A percentile compares a stretch with the other conserved stretches of the same genome.
phyloP scores from a whole-genome alignment of 2,888 invertebrate genomes.

The Tromatobia lineatoria region DNA sequence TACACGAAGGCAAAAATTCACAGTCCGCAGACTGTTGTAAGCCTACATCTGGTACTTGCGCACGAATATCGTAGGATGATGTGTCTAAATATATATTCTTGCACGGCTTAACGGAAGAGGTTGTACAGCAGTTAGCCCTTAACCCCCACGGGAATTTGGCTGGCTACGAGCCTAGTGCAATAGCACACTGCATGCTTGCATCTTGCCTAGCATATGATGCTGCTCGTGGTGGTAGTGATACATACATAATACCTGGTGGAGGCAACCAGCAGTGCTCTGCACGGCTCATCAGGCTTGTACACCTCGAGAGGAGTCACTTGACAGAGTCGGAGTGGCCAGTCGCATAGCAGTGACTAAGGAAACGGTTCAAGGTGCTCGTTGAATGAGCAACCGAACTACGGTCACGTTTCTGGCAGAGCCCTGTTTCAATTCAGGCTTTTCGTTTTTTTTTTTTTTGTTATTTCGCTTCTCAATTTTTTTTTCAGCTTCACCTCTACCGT shows the following conservation, averaged over 20 bases:
- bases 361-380: slow-evolving; percentile 37
- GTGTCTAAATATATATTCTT: slow-evolving; percentile 58
- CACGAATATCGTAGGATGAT: slow-evolving; percentile 47
- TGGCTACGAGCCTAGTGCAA: slow-evolving; percentile 25
- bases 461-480: not conserved
- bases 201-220: slow-evolving; percentile 1
- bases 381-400: slow-evolving; percentile 31
- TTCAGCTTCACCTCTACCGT: not conserved
- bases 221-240: not conserved
- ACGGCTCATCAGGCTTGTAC: slow-evolving; percentile 31
- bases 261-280: slow-evolving; percentile 8
- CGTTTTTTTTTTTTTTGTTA: not conserved
- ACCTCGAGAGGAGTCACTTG: slow-evolving; percentile 34
- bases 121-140: slow-evolving; percentile 37
- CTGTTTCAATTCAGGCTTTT: not conserved
- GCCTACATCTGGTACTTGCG: slow-evolving; percentile 58
- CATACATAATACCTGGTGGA: no score
- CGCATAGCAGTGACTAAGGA: slow-evolving; percentile 8
- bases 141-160: slow-evolving; percentile 32
- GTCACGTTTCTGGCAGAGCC: slow-evolving; percentile 25
- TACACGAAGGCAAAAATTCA: slow-evolving; percentile 13
- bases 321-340: slow-evolving; percentile 11
- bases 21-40: slow-evolving; percentile 4
- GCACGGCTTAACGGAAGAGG: slow-evolving; percentile 51
- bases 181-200: slow-evolving; percentile 14